Conservation (phyloP, 1,140 invertebrate genomes). For the Drosophila insularis region DNA sequence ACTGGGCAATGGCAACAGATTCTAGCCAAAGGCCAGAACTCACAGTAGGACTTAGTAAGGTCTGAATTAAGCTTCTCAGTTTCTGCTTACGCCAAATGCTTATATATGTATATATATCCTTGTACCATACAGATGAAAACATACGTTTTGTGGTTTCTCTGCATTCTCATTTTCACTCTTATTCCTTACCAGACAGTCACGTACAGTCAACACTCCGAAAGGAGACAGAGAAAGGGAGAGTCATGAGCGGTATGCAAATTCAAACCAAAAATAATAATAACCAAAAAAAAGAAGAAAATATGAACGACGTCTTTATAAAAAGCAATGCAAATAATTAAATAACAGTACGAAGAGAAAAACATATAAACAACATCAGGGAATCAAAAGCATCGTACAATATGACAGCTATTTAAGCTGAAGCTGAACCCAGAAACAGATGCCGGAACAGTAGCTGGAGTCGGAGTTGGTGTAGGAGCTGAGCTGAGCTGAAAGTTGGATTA, state of each 20-base stretch:
- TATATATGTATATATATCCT: slow-evolving; percentile 15
- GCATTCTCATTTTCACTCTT: slow-evolving; percentile 30
- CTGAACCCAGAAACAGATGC: slow-evolving; percentile 6
- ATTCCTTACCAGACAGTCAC: slow-evolving; percentile 29
- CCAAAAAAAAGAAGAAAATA: background rate
- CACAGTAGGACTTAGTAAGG: slow-evolving; percentile 21
- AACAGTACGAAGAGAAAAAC: slow-evolving; percentile 21
- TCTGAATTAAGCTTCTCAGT: slow-evolving; percentile 33
- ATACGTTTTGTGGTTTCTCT: slow-evolving; percentile 41
- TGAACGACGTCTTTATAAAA: slow-evolving; percentile 39
- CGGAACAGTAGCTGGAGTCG: background rate
- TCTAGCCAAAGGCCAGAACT: slow-evolving; percentile 12
- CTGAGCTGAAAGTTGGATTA: slow-evolving; percentile 65
- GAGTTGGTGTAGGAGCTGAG: background rate
- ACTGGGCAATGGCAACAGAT: slow-evolving; percentile 34
- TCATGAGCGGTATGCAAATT: slow-evolving; percentile 58
- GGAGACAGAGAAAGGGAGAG: slow-evolving; percentile 34
- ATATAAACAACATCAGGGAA: slow-evolving; percentile 40
- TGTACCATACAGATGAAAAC: slow-evolving; percentile 50
- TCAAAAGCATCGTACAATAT: slow-evolving; percentile 30
- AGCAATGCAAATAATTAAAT: slow-evolving; percentile 72
- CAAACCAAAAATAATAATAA: slow-evolving; percentile 19
- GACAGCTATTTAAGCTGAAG: slow-evolving; percentile 37
- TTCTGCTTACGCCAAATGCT: slow-evolving; percentile 44
- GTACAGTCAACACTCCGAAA: slow-evolving; percentile 23